Evolutionary conservation across 2,113 vertebrate species (phyloP).

Genomic region (Thryonomys swinderianus): DNA sequence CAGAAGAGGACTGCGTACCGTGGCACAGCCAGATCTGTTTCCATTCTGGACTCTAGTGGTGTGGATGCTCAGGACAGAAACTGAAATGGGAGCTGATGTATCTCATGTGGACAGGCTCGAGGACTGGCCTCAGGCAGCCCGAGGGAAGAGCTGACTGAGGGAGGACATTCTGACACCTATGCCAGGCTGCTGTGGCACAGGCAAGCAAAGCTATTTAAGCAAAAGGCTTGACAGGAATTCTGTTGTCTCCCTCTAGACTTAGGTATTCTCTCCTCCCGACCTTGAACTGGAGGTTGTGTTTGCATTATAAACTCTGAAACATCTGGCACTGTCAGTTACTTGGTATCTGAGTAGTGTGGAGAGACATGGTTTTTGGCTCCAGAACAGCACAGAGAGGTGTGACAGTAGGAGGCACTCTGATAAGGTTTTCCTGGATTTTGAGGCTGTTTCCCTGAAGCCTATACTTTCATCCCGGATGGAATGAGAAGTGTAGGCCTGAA

Average conservation of each 20-base stretch:
- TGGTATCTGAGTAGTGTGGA: background rate
- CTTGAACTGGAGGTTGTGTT: background rate
- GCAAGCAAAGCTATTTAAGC: background rate
- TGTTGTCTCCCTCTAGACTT: background rate
- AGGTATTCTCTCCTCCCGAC: background rate
- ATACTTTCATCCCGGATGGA: background rate
- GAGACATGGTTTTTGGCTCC: background rate
- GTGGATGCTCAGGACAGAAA: background rate
- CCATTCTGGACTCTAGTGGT: conserved; percentile 33
- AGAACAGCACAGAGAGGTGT: background rate
- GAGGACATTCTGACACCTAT: background rate
- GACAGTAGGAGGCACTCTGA: background rate
- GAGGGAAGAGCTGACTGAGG: background rate
- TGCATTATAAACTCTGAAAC: background rate
- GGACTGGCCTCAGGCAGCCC: conserved; percentile 45
- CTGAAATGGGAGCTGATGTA: background rate
- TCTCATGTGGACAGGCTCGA: conserved; percentile 16
- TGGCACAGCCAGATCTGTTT: background rate
- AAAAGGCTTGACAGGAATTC: background rate
- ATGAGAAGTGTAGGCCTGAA: background rate
- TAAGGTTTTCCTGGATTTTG: background rate
- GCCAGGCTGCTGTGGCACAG: background rate
- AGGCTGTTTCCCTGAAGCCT: background rate
- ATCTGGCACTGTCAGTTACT: background rate
- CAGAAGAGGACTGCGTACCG: background rate